Evolutionary conservation across 2,113 vertebrate genomes (phyloP).

Genomic region (Sylvilagus bachmani): DNA sequence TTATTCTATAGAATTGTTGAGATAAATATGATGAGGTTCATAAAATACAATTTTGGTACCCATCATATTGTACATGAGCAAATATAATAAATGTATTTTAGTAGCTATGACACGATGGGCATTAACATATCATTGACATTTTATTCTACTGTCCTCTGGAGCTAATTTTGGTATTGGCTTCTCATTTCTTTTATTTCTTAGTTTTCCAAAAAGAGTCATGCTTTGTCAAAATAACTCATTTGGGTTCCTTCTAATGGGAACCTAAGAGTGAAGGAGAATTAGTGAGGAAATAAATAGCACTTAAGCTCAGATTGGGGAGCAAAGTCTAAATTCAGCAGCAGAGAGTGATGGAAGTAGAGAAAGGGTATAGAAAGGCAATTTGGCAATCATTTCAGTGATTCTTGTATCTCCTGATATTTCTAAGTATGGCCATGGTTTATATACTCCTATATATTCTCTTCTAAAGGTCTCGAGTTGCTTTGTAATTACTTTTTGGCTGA

Average conservation of each 20-base stretch:
- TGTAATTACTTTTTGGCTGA: not conserved
- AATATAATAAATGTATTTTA: not conserved
- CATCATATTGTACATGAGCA: not conserved
- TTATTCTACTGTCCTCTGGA: not conserved
- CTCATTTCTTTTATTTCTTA: not conserved
- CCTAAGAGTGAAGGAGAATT: not conserved
- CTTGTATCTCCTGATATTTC: not conserved
- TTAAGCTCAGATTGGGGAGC: not conserved
- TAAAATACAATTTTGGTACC: not conserved
- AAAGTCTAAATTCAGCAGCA: no score
- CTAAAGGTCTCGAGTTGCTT: constrained; percentile 29
- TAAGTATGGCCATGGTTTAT: not conserved
- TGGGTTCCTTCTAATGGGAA: not conserved
- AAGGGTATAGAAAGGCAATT: not conserved
- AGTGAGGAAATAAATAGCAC: not conserved
- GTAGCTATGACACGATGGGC: not conserved
- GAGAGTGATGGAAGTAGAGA: not conserved
- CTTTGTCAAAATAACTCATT: not conserved
- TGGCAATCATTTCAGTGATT: not conserved
- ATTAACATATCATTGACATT: not conserved
- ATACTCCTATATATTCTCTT: not conserved
- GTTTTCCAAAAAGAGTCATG: not conserved
- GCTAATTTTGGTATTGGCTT: not conserved
- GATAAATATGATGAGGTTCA: not conserved
- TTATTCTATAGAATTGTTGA: not conserved